phyloP scores from a whole-genome alignment of 2,888 invertebrate genomes.

The Halocaridina rubra region DNA sequence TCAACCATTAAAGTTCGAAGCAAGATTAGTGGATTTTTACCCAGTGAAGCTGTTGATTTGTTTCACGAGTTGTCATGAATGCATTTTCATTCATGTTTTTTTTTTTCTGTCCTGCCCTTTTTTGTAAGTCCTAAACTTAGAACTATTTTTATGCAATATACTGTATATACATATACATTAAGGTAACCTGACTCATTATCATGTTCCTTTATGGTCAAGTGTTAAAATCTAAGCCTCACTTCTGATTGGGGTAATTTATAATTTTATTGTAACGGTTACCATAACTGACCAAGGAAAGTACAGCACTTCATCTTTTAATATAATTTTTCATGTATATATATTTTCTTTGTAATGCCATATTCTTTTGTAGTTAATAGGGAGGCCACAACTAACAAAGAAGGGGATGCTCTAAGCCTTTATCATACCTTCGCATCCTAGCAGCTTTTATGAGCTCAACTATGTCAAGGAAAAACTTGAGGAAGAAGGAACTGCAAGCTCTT shows the following conservation, averaged over 20 bases:
- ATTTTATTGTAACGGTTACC: no score
- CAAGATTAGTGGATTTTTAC: neutral
- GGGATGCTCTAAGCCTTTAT: no score
- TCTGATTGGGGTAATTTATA: neutral
- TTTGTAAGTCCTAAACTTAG: neutral
- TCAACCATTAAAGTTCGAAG: conserved; percentile 13
- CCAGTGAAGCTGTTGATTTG: neutral
- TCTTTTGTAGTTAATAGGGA: no score
- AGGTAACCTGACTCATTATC: neutral
- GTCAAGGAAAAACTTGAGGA: no score
- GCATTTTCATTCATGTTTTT: neutral
- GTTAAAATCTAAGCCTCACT: neutral
- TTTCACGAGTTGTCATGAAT: conserved; percentile 3
- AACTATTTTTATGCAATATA: neutral
- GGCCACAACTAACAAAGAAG: no score
- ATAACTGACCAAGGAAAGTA: no score
- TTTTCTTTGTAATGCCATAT: no score
- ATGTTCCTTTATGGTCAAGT: neutral
- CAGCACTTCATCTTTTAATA: no score
- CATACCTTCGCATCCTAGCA: no score
- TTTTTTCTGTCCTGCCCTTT: neutral
- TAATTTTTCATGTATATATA: no score
- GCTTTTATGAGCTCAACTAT: no score
- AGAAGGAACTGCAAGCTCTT: no score
- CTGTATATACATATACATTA: neutral